Evolutionary conservation across 2,797 vertebrate species (phyloP).

Genomic region (Sylvilagus floridanus): DNA sequence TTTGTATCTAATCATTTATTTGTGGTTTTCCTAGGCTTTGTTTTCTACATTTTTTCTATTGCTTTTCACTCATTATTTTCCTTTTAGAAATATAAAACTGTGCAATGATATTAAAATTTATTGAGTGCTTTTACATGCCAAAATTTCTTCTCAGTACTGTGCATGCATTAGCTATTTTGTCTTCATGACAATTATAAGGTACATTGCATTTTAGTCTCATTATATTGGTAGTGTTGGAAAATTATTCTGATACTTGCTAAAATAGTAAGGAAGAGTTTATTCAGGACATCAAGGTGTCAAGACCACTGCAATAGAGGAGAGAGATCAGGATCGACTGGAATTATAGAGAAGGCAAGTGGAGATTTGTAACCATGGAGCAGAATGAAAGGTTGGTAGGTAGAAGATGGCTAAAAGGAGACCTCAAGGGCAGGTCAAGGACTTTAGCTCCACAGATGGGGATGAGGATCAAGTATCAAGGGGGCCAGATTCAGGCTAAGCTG

Average conservation of each 20-base stretch:
- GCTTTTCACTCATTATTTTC: not conserved
- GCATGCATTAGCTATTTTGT: not conserved
- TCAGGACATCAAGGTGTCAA: not conserved
- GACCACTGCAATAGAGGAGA: too few species aligned
- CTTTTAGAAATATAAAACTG: not conserved
- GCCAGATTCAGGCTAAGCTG: too few species aligned
- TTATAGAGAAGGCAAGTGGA: not conserved
- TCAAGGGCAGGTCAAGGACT: not conserved
- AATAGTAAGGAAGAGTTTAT: not conserved
- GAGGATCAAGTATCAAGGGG: not conserved
- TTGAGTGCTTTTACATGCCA: not conserved
- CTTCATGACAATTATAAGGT: not conserved
- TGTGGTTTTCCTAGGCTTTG: not conserved
- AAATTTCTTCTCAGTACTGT: not conserved
- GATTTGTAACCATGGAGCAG: not conserved
- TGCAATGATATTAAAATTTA: not conserved
- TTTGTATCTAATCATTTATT: not conserved
- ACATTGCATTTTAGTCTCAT: not conserved
- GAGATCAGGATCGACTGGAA: not conserved
- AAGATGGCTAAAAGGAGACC: not conserved
- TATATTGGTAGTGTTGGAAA: not conserved
- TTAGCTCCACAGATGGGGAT: too few species aligned
- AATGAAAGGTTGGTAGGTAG: fast-evolving
- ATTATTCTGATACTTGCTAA: not conserved
- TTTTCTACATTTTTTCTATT: not conserved